Conservation (phyloP, 2,888 invertebrate genomes). For the Cyclophora punctaria region DNA sequence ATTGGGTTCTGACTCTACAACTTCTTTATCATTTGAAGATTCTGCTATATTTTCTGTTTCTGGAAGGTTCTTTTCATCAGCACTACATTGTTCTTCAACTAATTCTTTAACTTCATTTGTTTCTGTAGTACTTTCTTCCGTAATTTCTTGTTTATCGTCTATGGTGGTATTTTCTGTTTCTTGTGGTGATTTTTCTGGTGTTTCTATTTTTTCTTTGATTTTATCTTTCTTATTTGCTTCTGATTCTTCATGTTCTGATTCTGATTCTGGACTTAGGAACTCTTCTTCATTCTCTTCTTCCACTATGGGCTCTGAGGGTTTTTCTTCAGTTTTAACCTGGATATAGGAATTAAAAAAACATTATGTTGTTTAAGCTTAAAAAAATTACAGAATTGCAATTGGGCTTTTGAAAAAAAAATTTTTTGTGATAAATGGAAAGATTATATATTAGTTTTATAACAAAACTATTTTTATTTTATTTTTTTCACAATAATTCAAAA, state of each 20-base stretch:
- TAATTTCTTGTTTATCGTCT: constrained; percentile 9
- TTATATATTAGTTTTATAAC: too few relatives aligned
- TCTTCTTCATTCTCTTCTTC: constrained; percentile 69
- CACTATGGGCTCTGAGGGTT: constrained; percentile 41
- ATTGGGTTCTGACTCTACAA: constrained; percentile 2
- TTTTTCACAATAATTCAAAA: too few relatives aligned
- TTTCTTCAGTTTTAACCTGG: constrained; percentile 24
- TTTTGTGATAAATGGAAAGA: too few relatives aligned
- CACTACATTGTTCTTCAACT: constrained; percentile 1
- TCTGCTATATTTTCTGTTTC: constrained; percentile 5
- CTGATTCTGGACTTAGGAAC: constrained; percentile 65
- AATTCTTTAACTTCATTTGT: constrained; percentile 8
- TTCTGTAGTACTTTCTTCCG: constrained; percentile 6
- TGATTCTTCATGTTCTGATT: constrained; percentile 55
- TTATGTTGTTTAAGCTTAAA: too few relatives aligned
- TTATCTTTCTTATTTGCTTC: constrained; percentile 25
- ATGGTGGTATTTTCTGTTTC: constrained; percentile 4
- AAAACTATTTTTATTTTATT: too few relatives aligned
- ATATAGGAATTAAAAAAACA: too few relatives aligned
- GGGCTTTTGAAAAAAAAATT: too few relatives aligned
- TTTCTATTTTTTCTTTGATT: constrained; percentile 10
- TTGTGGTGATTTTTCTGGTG: constrained; percentile 5
- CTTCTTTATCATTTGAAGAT: constrained; percentile 3
- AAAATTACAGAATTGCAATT: too few relatives aligned
- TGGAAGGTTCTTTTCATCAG: constrained; percentile 1